A percentile compares a stretch with the other conserved stretches of the same genome.
Evolutionary conservation across 2,113 vertebrate genomes (phyloP).

Genomic region (Vulpes lagopus): DNA sequence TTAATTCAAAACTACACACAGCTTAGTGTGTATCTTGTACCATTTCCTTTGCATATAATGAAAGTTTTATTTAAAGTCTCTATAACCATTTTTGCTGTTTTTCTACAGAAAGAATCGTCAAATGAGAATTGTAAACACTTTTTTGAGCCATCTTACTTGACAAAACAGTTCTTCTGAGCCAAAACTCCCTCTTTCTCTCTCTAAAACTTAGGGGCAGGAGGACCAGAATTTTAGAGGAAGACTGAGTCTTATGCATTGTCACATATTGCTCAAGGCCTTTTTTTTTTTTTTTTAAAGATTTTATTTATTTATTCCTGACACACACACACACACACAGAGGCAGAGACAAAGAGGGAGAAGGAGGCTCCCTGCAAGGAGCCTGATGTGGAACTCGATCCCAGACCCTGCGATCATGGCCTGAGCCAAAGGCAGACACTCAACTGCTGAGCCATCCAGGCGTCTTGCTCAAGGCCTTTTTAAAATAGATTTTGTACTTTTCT

Average conservation of each 20-base stretch:
- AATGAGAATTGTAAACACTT: conserved; percentile 50
- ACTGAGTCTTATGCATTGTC: not conserved
- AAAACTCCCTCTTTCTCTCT: not conserved
- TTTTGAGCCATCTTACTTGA: conserved; percentile 37
- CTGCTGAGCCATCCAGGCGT: too few relatives aligned
- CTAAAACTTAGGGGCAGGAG: not conserved
- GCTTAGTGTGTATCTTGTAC: not conserved
- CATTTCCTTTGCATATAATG: conserved; percentile 36
- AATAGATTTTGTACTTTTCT: not conserved
- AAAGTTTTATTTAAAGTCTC: conserved; percentile 63
- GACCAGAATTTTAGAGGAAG: not conserved
- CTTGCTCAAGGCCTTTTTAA: not conserved
- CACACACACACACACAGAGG: too few relatives aligned
- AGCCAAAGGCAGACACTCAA: too few relatives aligned
- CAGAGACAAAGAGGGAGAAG: too few relatives aligned
- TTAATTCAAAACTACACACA: conserved; percentile 41
- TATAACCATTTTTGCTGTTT: conserved; percentile 40
- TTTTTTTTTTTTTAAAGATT: not conserved
- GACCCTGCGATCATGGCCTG: too few relatives aligned
- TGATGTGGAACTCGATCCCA: too few relatives aligned
- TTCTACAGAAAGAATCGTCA: conserved; percentile 26
- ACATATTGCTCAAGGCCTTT: not conserved
- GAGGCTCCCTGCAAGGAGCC: too few relatives aligned
- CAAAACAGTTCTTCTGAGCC: not conserved
- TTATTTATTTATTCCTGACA: too few relatives aligned